phyloP scores from a whole-genome alignment of 2,113 vertebrate species.

The Pimephales promelas region DNA sequence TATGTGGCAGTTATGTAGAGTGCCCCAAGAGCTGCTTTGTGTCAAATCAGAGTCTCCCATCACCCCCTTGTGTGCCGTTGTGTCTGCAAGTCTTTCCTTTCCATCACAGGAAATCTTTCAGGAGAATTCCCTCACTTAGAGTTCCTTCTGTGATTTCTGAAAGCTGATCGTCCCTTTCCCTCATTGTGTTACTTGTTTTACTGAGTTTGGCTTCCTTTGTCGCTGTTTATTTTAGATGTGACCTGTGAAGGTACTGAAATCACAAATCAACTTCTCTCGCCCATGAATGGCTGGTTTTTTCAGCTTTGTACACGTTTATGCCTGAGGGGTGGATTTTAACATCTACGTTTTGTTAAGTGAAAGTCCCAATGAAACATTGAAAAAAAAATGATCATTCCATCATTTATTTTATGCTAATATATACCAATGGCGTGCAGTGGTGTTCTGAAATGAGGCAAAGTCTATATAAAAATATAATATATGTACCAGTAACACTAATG shows the following conservation, averaged over 20 bases:
- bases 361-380: neutral
- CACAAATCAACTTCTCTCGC: conserved; percentile 32
- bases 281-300: neutral
- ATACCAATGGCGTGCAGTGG: no score
- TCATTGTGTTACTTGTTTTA: conserved; percentile 60
- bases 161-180: conserved; percentile 44
- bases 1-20: conserved; percentile 62
- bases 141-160: conserved; percentile 47
- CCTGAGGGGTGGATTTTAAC: neutral
- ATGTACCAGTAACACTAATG: no score
- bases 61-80: conserved; percentile 53
- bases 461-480: no score
- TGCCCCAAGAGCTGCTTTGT: conserved; percentile 56
- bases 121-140: conserved; percentile 46
- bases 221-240: conserved; percentile 51
- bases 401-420: no score
- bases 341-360: neutral
- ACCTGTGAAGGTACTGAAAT: conserved; percentile 68
- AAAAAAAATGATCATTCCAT: no score
- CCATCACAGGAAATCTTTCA: conserved; percentile 51
- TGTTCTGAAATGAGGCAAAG: no score
- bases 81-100: conserved; percentile 55
- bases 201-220: conserved; percentile 34
- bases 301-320: neutral
- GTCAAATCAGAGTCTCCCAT: conserved; percentile 55